phyloP scores from a whole-genome alignment of 1,140 invertebrate species.

The Acromyrmex heyeri region DNA sequence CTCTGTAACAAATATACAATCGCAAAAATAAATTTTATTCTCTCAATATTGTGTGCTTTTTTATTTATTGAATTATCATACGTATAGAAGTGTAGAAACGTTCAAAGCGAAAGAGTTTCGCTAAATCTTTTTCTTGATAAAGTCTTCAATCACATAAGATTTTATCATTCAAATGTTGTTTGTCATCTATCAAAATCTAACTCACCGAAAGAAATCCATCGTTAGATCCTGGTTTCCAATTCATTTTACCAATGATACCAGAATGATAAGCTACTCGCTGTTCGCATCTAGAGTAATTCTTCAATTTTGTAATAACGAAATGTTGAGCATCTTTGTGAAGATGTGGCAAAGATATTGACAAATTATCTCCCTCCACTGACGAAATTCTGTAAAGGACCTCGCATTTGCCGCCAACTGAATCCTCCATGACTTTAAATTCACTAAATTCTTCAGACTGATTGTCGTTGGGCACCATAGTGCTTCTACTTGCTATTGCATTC shows the following conservation, averaged over 20 bases:
- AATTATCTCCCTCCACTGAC: slow-evolving; percentile 86
- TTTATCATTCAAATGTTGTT: neutral
- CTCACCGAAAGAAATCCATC: slow-evolving; percentile 87
- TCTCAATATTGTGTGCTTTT: neutral
- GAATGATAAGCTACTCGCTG: slow-evolving; percentile 88
- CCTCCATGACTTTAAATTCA: slow-evolving; percentile 90
- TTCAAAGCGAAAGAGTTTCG: neutral
- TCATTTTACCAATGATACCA: slow-evolving; percentile 80
- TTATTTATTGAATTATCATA: neutral
- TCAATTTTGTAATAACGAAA: slow-evolving; percentile 89
- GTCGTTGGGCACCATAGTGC: slow-evolving; percentile 85
- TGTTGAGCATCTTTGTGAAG: slow-evolving; percentile 83
- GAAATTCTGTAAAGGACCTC: slow-evolving; percentile 90
- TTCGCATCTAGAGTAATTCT: slow-evolving; percentile 89
- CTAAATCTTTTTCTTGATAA: neutral
- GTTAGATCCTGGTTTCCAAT: slow-evolving; percentile 83
- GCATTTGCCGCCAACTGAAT: slow-evolving; percentile 90
- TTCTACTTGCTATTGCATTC: slow-evolving; percentile 83
- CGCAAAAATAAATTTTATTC: neutral
- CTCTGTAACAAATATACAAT: slow-evolving; percentile 77
- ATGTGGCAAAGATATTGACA: slow-evolving; percentile 85
- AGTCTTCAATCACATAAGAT: neutral
- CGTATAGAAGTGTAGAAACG: neutral
- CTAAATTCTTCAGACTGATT: slow-evolving; percentile 84
- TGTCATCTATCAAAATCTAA: neutral